Conservation (phyloP, 2,888 invertebrate species). For the Ophion obscuratus region DNA sequence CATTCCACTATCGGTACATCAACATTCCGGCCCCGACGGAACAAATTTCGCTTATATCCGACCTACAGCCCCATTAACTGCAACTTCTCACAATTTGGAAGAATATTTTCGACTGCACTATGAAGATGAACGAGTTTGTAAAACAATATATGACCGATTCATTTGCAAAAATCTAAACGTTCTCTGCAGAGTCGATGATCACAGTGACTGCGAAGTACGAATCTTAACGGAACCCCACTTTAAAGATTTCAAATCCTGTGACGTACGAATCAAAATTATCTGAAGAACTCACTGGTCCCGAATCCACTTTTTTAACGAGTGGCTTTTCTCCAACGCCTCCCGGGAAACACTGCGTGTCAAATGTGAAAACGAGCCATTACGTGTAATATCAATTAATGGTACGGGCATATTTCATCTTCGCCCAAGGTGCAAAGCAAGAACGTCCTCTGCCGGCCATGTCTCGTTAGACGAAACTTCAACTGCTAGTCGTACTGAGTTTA, state of each 20-base stretch:
- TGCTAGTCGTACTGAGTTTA: no score
- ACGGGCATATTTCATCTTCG: neutral
- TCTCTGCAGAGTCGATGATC: neutral
- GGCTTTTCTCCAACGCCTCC: neutral
- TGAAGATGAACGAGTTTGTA: neutral
- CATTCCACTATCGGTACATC: neutral
- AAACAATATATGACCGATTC: neutral
- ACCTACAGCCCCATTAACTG: neutral
- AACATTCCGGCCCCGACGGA: neutral
- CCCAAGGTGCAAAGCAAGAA: neutral
- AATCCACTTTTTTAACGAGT: neutral
- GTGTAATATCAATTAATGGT: neutral
- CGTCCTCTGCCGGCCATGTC: neutral
- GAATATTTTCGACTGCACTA: slow-evolving; percentile 15
- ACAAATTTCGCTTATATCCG: slow-evolving; percentile 19
- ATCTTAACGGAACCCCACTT: neutral
- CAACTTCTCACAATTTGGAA: slow-evolving; percentile 14
- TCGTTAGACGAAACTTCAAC: neutral
- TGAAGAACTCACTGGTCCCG: neutral
- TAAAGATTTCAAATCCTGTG: neutral
- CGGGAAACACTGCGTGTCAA: neutral
- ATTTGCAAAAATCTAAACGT: slow-evolving; percentile 11
- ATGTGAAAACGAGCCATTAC: neutral
- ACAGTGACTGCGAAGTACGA: slow-evolving; percentile 9
- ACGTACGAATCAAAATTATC: neutral